Percentiles rank a stretch among this genome's conserved stretches.
Conservation (phyloP, 2,888 invertebrate genomes). For the Agriopis aurantiaria region DNA sequence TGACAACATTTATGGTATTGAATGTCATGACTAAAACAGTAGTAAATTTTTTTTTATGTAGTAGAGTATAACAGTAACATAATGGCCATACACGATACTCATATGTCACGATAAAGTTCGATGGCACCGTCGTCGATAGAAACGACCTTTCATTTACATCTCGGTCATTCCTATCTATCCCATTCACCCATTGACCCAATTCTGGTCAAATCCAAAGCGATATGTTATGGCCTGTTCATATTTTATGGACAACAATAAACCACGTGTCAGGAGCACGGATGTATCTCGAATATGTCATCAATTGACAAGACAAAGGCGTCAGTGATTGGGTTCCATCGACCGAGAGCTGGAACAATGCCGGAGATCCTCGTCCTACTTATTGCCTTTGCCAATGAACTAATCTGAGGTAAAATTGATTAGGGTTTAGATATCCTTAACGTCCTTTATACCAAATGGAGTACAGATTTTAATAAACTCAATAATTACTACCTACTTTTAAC, state of each 20-base stretch:
- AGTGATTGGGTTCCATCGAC: slow-evolving; percentile 62
- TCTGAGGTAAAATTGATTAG: slow-evolving; percentile 44
- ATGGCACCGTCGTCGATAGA: slow-evolving; percentile 17
- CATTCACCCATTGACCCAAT: slow-evolving; percentile 43
- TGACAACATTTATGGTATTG: no score
- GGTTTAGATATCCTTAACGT: slow-evolving; percentile 4
- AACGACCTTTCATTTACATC: slow-evolving; percentile 32
- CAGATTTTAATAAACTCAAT: neutral
- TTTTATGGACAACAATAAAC: slow-evolving; percentile 49
- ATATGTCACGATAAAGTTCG: slow-evolving; percentile 28
- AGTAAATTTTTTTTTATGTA: no score
- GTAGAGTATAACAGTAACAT: slow-evolving; percentile 7
- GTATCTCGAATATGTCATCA: slow-evolving; percentile 60
- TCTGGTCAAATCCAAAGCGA: slow-evolving; percentile 35
- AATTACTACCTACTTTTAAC: neutral
- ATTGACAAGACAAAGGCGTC: slow-evolving; percentile 60
- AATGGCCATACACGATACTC: slow-evolving; percentile 2
- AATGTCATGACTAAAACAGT: no score
- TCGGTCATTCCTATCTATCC: slow-evolving; percentile 30
- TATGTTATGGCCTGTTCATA: slow-evolving; percentile 46
- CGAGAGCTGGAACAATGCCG: slow-evolving; percentile 53
- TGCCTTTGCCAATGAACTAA: slow-evolving; percentile 45
- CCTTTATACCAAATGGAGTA: slow-evolving; percentile 1
- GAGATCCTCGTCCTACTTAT: slow-evolving; percentile 49
- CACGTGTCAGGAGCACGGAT: slow-evolving; percentile 46